These are phyloP conservation scores for Laothoe populi DNA, from an alignment of 2,888 invertebrate species.

Conservation along the genomic window DNA sequence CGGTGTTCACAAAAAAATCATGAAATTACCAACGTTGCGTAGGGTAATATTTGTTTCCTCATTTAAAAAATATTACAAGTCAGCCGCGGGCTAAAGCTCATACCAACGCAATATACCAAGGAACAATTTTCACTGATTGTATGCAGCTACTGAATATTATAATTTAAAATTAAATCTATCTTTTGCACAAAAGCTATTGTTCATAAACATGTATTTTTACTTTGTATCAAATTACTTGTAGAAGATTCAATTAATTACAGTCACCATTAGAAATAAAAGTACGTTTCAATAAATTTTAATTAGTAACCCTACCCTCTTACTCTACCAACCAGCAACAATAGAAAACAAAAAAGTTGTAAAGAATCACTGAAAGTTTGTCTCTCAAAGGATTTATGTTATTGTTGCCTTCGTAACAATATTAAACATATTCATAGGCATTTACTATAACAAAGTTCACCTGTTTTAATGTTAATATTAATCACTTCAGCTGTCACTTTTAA, in stretches of 20 bases:
- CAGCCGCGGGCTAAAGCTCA: conserved; percentile 16
- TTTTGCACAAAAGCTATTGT: not conserved
- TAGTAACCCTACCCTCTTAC: not conserved
- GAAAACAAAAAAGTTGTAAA: conserved; percentile 12
- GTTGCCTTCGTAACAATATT: conserved; percentile 2
- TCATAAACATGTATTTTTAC: not conserved
- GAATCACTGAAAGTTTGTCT: conserved; percentile 25
- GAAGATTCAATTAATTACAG: not conserved
- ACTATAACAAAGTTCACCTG: conserved; percentile 70
- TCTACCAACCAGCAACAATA: not conserved
- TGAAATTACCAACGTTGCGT: conserved; percentile 10
- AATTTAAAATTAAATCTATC: not conserved
- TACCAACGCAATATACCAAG: conserved; percentile 10
- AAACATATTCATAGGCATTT: conserved; percentile 30
- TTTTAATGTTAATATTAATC: conserved; percentile 70
- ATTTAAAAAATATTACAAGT: conserved; percentile 26
- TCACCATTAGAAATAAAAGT: not conserved
- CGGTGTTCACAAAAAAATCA: not conserved
- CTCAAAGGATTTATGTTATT: conserved; percentile 12
- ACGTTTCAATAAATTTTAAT: not conserved
- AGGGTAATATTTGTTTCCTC: conserved; percentile 20
- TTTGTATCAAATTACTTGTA: not conserved
- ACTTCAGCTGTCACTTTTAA: conserved; percentile 72
- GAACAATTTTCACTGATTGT: not conserved
- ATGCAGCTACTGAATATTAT: not conserved